Evolutionary conservation across 2,113 vertebrate genomes (phyloP).

Genomic region (Petaurus breviceps): DNA sequence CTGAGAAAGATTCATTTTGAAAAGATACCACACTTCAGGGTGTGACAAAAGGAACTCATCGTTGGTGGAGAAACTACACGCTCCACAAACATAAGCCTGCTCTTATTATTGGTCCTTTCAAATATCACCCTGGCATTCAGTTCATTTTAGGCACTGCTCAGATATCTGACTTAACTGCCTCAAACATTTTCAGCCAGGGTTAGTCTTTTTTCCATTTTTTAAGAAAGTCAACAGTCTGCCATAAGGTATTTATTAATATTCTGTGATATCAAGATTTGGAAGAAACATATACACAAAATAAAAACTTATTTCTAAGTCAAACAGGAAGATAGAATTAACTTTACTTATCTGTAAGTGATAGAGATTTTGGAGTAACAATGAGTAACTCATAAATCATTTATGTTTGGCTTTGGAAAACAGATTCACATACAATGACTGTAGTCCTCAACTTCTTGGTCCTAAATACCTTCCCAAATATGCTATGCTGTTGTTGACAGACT

Average conservation of each 20-base stretch:
- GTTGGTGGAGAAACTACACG: neutral
- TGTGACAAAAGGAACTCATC: neutral
- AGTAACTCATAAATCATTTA: neutral
- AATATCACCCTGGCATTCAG: neutral
- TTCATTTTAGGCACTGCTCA: neutral
- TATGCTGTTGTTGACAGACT: neutral
- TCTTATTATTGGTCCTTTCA: neutral
- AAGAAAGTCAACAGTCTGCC: neutral
- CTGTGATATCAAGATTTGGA: slow-evolving; percentile 13
- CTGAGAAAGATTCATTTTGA: neutral
- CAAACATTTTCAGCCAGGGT: neutral
- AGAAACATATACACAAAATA: neutral
- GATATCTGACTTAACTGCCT: neutral
- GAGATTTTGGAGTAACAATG: neutral
- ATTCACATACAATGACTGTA: neutral
- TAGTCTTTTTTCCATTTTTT: slow-evolving; percentile 23
- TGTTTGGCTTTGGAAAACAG: neutral
- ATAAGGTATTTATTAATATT: slow-evolving; percentile 17
- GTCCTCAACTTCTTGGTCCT: neutral
- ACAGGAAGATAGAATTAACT: neutral
- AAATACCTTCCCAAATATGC: neutral
- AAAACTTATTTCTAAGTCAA: neutral
- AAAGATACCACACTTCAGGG: neutral
- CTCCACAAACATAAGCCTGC: neutral
- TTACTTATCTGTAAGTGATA: neutral